These are phyloP conservation scores for Garra rufa DNA, from an alignment of 2,113 vertebrate species.

Conservation along the genomic window DNA sequence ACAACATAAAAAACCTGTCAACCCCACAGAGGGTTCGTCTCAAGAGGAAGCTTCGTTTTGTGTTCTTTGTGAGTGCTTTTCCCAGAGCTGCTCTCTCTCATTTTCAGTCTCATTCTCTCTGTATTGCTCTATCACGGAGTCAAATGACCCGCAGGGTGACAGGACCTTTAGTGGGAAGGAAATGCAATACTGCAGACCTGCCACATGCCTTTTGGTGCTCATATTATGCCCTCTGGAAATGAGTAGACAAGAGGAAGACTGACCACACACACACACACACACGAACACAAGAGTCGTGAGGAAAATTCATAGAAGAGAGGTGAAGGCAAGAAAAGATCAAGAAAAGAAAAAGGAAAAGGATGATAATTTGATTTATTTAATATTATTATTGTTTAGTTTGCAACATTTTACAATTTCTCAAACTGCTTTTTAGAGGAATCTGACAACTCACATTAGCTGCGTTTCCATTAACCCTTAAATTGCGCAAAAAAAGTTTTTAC, in stretches of 20 bases:
- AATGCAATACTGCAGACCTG: conserved; percentile 67
- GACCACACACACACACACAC: conserved; percentile 32
- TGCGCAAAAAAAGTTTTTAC: no score
- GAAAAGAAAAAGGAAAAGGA: no score
- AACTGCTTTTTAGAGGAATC: no score
- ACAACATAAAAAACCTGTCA: conserved; percentile 61
- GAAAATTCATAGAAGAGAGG: not conserved
- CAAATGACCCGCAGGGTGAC: conserved; percentile 65
- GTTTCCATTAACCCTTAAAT: no score
- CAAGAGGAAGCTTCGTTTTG: conserved; percentile 42
- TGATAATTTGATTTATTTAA: no score
- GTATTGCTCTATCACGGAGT: conserved; percentile 57
- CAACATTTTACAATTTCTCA: no score
- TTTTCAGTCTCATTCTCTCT: conserved; percentile 50
- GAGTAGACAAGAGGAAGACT: conserved; percentile 64
- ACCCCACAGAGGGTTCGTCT: conserved; percentile 50
- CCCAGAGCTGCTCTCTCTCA: conserved; percentile 63
- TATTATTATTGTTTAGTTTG: no score
- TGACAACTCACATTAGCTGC: no score
- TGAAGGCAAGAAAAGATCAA: not conserved
- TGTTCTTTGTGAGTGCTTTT: conserved; percentile 56
- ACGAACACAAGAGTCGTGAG: not conserved
- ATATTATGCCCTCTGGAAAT: conserved; percentile 69
- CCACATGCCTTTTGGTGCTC: conserved; percentile 67
- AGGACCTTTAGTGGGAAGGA: conserved; percentile 67